A percentile compares a stretch with the other conserved stretches of the same genome.
Conservation (phyloP, 1,140 invertebrate species). For the Aphis craccivora region DNA sequence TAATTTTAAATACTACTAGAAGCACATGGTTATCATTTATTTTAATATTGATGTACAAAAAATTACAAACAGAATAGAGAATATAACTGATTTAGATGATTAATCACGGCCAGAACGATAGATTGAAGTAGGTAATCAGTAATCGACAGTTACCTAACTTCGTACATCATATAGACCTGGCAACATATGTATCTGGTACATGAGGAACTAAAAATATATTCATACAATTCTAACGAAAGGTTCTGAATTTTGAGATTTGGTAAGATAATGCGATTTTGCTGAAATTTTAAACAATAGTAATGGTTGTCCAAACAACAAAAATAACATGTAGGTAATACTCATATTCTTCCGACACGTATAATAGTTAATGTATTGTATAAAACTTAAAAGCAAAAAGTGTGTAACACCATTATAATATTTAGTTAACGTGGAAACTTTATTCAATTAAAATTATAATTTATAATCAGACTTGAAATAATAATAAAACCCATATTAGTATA, state of each 20-base stretch:
- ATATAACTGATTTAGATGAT: not conserved
- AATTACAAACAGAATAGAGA: not conserved
- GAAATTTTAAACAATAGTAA: not conserved
- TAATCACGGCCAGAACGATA: not conserved
- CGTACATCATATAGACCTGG: not conserved
- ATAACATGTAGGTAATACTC: not conserved
- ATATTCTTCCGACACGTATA: not conserved
- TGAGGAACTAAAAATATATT: not conserved
- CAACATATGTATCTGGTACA: not conserved
- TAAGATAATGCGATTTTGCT: not conserved
- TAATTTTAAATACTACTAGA: not conserved
- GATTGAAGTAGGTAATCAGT: not conserved
- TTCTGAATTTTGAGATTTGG: not conserved
- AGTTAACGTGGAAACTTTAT: not conserved
- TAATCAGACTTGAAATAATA: not conserved
- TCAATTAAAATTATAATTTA: not conserved
- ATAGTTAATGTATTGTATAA: not conserved
- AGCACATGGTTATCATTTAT: not conserved
- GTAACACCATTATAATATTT: not conserved
- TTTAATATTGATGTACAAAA: not conserved
- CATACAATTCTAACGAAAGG: not conserved
- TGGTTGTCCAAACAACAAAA: not conserved
- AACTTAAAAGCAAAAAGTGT: slow-evolving; percentile 3
- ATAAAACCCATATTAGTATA: not conserved
- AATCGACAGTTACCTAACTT: not conserved